Base-by-base conservation (phyloP, 2,113 vertebrate species). In the Sprattus sprattus region DNA sequence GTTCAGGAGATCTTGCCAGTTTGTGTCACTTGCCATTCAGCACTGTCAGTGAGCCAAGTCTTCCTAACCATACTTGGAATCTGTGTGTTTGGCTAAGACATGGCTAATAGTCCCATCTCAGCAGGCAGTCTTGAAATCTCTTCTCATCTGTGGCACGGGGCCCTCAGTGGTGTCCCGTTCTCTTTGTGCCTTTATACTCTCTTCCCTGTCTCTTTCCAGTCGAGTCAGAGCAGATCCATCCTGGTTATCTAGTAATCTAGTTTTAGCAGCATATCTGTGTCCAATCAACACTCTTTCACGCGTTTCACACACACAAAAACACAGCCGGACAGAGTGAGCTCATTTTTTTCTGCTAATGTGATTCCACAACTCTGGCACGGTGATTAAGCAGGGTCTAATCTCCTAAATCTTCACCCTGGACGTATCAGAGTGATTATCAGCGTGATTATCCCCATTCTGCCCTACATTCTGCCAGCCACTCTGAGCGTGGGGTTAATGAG, bases 241-340 rank as follows among this genome's bases (percentile, higher is more conserved):
- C 91, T 91, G 91, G 93, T 94, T 94, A 93, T 93, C 89, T 90
- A n/a, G 88, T 91, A 93, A 94, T 93, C 92, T 85, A 89, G 90
- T 93, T 91, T 91, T 85, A 82, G 1, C 88, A 88, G 89, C 90
- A 20, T 89, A 85, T 87, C 93, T 86, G 92, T 93, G 93, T 93
- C 94, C 93, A 92, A 92, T 92, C 90, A 47, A 88, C 88, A 91
- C 92, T 91, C 89, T 92, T 87, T 89, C 88, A 87, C 88, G 89
- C 89, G n/a, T n/a, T 88, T 87, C 87, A 11, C 22, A 18, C 86
- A 83, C n/a, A 39, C 80, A 92, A 91, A 89, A 90, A 88, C 87
- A 86, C 85, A 32, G 87, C 90, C 89, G 92, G 89, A 71, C 22
- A 88, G 88, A 87, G 91, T 86, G 39, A 90, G 90, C 89, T 89